Conservation (phyloP, 2,888 invertebrate species). For the Saturnia pavonia region DNA sequence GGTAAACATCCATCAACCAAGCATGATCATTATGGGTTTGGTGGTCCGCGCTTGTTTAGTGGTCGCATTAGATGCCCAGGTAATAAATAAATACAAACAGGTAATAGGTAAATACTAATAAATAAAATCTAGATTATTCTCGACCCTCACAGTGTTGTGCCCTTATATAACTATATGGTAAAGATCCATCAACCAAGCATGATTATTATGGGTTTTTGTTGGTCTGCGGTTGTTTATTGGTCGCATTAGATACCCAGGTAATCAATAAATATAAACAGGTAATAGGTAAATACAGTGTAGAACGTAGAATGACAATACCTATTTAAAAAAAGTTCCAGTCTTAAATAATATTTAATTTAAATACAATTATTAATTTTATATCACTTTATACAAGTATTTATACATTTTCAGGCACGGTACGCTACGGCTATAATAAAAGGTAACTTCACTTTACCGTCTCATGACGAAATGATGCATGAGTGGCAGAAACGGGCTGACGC, state of each 20-base stretch:
- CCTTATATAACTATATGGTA: constrained; percentile 89
- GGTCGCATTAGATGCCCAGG: constrained; percentile 70
- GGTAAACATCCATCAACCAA: constrained; percentile 87
- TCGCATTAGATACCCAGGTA: constrained; percentile 72
- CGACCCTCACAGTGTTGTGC: constrained; percentile 82
- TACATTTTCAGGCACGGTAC: constrained; percentile 60
- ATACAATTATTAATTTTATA: no score
- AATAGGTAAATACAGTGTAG: no score
- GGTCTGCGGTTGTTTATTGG: constrained; percentile 82
- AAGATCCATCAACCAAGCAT: constrained; percentile 88
- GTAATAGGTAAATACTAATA: no score
- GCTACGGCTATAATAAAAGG: constrained; percentile 62
- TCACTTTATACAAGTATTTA: not conserved
- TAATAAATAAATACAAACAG: constrained; percentile 27
- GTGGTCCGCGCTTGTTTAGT: constrained; percentile 84
- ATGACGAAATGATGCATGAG: constrained; percentile 63
- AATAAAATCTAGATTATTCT: no score
- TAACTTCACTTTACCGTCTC: constrained; percentile 64
- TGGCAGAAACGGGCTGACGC: constrained; percentile 58
- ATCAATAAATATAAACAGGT: not conserved
- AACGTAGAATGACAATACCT: no score
- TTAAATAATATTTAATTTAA: no score
- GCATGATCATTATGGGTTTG: constrained; percentile 88
- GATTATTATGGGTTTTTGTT: constrained; percentile 89
- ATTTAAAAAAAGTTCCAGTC: no score